Base-by-base conservation (phyloP, 2,113 vertebrate genomes). In the Macquaria australasica region DNA sequence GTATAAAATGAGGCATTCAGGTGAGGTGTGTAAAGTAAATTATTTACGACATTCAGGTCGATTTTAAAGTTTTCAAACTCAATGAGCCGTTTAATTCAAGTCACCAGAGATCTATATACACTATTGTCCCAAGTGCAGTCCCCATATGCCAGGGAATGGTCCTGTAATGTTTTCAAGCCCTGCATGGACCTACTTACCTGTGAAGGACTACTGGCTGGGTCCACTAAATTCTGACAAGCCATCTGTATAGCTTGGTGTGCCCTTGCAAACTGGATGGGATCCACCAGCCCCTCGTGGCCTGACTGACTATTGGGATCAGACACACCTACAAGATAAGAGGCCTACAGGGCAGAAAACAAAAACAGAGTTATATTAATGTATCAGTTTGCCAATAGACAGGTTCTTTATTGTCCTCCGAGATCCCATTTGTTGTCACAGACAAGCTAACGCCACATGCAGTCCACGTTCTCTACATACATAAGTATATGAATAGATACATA, bases 181-280 rank as follows among this genome's bases (percentile, higher is more conserved):
- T 8, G 7, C n/a, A 58, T 83, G 45, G 50, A 51, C 3, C 0
- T 9, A 58, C 2, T 96, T 92, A 99, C 99, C 97, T 99, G 99
- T 0, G 99, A 99, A 0, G 98, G 98, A 87, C 98, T 99, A 90
- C 98, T 99, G 1, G 96, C 96, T 2, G 98, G 98, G 80, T 99
- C 99, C 48, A 99, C 98, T 86, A 99, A 91, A 82, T 98, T 99
- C 95, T 99, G 98, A 86, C 99, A 99, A 0, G 99, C 99, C 97
- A 98, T 99, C 92, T 99, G 99, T 94, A 99, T 99, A 0, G 99
- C 99, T 84, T 99, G 98, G 88, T 99, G 98, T 78, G 99, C 98
- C 83, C 96, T 95, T 73, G 98, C 98, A 93, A 99, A 99, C 60
- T 99, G 99, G 92, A 99, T 99, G 6, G 98, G 99, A 88, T 99